These are phyloP conservation scores for Stegodyphus mimosarum DNA, from an alignment of 1,140 invertebrate species.

Conservation along the genomic window DNA sequence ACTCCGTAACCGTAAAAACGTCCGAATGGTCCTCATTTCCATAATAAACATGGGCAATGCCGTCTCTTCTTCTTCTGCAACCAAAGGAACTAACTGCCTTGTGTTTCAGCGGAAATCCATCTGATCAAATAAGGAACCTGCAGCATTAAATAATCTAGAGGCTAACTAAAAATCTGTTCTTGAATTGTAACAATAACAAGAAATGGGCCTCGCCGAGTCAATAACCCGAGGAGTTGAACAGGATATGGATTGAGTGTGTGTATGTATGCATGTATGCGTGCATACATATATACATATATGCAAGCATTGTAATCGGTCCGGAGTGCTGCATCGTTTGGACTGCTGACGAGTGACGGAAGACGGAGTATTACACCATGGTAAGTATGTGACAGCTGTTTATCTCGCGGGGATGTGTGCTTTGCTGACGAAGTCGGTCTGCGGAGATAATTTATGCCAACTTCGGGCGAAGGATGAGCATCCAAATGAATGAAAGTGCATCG, in stretches of 20 bases:
- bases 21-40: too few species aligned
- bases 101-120: not conserved
- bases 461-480: not conserved
- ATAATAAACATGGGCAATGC: too few species aligned
- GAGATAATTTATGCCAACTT: not conserved
- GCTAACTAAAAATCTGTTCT: slow-evolving; percentile 41
- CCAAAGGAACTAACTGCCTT: too few species aligned
- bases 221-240: slow-evolving; percentile 22
- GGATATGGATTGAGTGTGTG: slow-evolving; percentile 1
- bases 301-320: not conserved
- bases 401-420: slow-evolving; percentile 19
- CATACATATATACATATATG: not conserved
- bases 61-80: too few species aligned
- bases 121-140: slow-evolving; percentile 39
- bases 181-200: slow-evolving; percentile 54
- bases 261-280: not conserved
- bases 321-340: not conserved
- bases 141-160: not conserved
- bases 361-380: slow-evolving; percentile 26
- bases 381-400: slow-evolving; percentile 43
- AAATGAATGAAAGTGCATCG: not conserved
- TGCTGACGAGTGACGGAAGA: not conserved
- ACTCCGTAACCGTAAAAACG: too few species aligned
- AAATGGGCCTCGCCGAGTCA: slow-evolving; percentile 20
- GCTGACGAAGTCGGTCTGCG: slow-evolving; percentile 13